Evolutionary conservation across 2,797 vertebrate species (phyloP), one percentile per base, ranked within the genome.

Genomic region (Acrossocheilus wenchowensis): DNA sequence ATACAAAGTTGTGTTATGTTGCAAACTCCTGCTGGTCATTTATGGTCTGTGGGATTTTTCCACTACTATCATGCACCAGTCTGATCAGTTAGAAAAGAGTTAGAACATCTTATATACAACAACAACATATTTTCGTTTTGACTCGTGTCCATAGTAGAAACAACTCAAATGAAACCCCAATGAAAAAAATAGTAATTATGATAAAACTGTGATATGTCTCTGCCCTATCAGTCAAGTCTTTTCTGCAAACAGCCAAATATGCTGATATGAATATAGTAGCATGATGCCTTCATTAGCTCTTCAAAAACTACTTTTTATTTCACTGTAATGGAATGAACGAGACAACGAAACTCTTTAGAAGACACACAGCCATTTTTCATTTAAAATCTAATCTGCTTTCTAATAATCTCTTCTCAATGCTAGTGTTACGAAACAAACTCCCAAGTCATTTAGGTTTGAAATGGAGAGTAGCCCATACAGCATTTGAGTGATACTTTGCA

Each of bases 401-500:
- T 43, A 50, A 69, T 79, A 72, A 81, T 48, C 68, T 48, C 52
- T 64, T 26, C 74, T 45, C 80, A 14, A 79, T 30, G 26, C 19
- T 34, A n/a, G 12, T 64, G 52, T 82, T 81, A 48, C 74, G 64
- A 75, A 71, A 48, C 36, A 68, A 36, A 74, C 73, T 82, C 78
- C 54, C 43, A 80, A 83, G 57, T 62, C 54, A 79, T 82, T 82
- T 54, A 45, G 62, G 54, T 43, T 74, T 82, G 69, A 71, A 79
- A 87, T 23, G 7, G 79, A 85, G 62, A 66, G 39, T 34, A 34
- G 6, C 11, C 64, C 36, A 86, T 88, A 83, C 84, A 23, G 34
- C 10, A 43, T 74, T 77, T 48, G 50, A 85, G 83, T 72, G 36
- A 88, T 88, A 30, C 39, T 90, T 86, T 75, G 60, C 84, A 89